phyloP scores from a whole-genome alignment of 53 echinoderm and acorn worm genomes.

The Glandiceps talaboti region DNA sequence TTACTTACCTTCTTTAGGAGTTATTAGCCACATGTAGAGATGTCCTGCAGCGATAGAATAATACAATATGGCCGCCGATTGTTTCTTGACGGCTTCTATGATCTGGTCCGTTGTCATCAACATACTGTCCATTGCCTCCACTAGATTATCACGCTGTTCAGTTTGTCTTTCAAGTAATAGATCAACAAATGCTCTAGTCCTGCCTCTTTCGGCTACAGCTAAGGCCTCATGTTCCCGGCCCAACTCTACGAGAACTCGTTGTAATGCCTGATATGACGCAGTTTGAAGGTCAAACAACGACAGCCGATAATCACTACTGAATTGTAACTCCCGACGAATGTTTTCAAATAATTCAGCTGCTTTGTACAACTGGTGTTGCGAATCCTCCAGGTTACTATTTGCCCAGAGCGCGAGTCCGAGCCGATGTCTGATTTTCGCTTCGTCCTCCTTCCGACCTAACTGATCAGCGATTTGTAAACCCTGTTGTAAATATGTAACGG shows the following conservation, averaged over 20 bases:
- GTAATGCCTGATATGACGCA: slow-evolving; percentile 87
- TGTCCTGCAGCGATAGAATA: slow-evolving; percentile 92
- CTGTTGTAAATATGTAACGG: slow-evolving; percentile 87
- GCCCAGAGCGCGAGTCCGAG: slow-evolving; percentile 96
- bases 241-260: slow-evolving; percentile 71
- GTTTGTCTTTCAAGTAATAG: slow-evolving; percentile 65
- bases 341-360: slow-evolving; percentile 89
- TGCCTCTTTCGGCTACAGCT: slow-evolving; percentile 79
- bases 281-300: slow-evolving; percentile 85
- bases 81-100: slow-evolving; percentile 69
- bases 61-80: slow-evolving; percentile 68
- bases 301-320: slow-evolving; percentile 74
- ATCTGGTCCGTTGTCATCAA: slow-evolving; percentile 82
- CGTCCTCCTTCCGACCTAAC: slow-evolving; percentile 88
- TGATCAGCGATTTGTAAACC: slow-evolving; percentile 96
- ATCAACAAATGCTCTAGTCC: slow-evolving; percentile 91
- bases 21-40: slow-evolving; percentile 89
- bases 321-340: slow-evolving; percentile 68
- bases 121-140: slow-evolving; percentile 49
- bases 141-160: slow-evolving; percentile 21
- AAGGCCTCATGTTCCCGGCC: slow-evolving; percentile 69
- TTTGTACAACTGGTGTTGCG: slow-evolving; percentile 86
- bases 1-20: slow-evolving; percentile 68
- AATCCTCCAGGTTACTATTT: slow-evolving; percentile 60
- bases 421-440: slow-evolving; percentile 93